phyloP scores from a whole-genome alignment of 2,113 vertebrate species.

The Paratilapia polleni region DNA sequence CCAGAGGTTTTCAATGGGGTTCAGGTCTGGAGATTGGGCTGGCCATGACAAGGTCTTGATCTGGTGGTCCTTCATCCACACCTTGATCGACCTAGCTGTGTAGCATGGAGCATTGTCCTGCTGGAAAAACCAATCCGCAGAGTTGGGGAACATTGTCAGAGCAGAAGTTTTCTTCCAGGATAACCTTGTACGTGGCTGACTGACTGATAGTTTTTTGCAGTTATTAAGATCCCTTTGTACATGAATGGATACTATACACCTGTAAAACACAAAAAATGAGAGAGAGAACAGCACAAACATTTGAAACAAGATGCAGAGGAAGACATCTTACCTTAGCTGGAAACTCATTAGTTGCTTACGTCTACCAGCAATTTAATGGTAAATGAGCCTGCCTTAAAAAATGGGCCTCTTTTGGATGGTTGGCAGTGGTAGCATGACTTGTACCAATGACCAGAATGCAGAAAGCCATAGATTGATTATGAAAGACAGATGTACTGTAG shows the following conservation, averaged over 20 bases:
- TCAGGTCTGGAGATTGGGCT: too few relatives aligned
- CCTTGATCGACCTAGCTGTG: too few relatives aligned
- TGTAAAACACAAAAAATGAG: not conserved
- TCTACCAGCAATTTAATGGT: not conserved
- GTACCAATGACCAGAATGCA: not conserved
- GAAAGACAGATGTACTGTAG: not conserved
- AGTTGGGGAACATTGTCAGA: too few relatives aligned
- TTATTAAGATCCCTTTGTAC: not conserved
- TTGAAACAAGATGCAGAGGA: not conserved
- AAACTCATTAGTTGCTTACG: not conserved
- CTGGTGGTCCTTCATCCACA: too few relatives aligned
- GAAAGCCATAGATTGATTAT: not conserved
- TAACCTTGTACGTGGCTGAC: too few relatives aligned
- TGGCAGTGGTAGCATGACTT: not conserved
- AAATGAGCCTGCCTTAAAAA: not conserved
- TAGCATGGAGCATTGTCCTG: too few relatives aligned
- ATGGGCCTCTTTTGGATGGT: not conserved
- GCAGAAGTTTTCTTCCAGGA: too few relatives aligned
- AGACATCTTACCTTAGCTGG: not conserved
- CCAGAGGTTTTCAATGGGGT: too few relatives aligned
- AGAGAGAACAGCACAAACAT: not conserved
- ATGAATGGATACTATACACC: not conserved
- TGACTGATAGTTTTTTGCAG: not conserved
- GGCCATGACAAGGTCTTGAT: too few relatives aligned
- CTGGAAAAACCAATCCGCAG: too few relatives aligned